A percentile compares a stretch with the other conserved stretches of the same genome.
Evolutionary conservation across 2,888 invertebrate genomes (phyloP).

Genomic region (Amiota mariae): DNA sequence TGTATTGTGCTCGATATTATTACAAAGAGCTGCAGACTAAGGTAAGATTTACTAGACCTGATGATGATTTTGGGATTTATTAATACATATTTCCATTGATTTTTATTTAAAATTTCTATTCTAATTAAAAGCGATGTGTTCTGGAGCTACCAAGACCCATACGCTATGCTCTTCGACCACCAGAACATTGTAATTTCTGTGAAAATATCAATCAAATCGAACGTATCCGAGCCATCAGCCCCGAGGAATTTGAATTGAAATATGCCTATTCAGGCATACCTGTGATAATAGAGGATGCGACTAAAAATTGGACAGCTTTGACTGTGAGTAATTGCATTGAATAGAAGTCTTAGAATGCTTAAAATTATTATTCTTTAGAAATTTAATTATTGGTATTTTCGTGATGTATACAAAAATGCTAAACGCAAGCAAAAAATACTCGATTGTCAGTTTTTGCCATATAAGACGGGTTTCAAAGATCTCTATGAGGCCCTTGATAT

Average conservation of each 20-base stretch:
- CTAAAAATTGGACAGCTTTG: slow-evolving; percentile 85
- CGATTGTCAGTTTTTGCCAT: slow-evolving; percentile 95
- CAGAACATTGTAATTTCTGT: slow-evolving; percentile 88
- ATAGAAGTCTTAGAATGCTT: background rate
- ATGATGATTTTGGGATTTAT: too few relatives aligned
- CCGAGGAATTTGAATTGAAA: slow-evolving; percentile 80
- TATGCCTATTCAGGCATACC: slow-evolving; percentile 87
- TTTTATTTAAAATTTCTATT: background rate
- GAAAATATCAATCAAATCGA: slow-evolving; percentile 78
- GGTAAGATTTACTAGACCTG: slow-evolving; percentile 49
- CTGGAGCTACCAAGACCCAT: slow-evolving; percentile 60
- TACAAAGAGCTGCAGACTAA: slow-evolving; percentile 55
- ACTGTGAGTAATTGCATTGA: slow-evolving; percentile 67
- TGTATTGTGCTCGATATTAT: slow-evolving; percentile 47
- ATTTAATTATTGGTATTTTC: slow-evolving; percentile 90
- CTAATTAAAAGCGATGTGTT: slow-evolving; percentile 52
- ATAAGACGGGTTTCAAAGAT: slow-evolving; percentile 87
- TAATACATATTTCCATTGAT: background rate
- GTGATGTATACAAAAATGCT: slow-evolving; percentile 80
- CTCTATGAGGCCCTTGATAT: slow-evolving; percentile 88
- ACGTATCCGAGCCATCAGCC: slow-evolving; percentile 80
- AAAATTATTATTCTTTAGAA: slow-evolving; percentile 68
- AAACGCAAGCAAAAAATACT: slow-evolving; percentile 76
- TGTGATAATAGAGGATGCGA: slow-evolving; percentile 89
- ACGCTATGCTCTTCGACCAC: slow-evolving; percentile 79